Evolutionary conservation across 2,113 vertebrate genomes (phyloP).

Genomic region (Odobenus rosmarus): DNA sequence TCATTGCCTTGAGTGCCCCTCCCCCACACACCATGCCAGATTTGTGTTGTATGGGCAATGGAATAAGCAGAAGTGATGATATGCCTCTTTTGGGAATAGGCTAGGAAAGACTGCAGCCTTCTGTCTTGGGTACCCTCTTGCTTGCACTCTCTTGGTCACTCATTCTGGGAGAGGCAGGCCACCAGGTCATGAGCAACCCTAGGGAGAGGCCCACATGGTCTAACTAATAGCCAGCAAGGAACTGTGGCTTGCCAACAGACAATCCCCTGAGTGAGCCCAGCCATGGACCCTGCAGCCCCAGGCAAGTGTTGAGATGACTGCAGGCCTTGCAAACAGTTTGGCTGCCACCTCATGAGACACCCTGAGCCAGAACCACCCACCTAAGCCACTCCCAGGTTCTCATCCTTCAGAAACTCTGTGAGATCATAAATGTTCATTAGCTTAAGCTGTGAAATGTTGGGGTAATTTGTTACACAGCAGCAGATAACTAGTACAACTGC

Average conservation of each 20-base stretch:
- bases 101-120: background rate
- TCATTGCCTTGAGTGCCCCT: background rate
- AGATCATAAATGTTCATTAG: background rate
- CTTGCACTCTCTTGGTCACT: background rate
- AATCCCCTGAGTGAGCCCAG: background rate
- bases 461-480: background rate
- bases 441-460: background rate
- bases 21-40: rapidly evolving
- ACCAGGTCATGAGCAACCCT: background rate
- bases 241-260: background rate
- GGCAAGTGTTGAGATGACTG: background rate
- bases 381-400: background rate
- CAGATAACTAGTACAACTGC: background rate
- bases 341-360: background rate
- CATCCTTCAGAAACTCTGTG: background rate
- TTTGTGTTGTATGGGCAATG: background rate
- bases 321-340: background rate
- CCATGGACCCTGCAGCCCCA: background rate
- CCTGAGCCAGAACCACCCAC: background rate
- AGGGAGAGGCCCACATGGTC: background rate
- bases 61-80: background rate
- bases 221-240: background rate
- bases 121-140: background rate
- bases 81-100: background rate
- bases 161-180: background rate